Base-by-base conservation (phyloP, 2,797 vertebrate species). In the Fundulus diaphanus region DNA sequence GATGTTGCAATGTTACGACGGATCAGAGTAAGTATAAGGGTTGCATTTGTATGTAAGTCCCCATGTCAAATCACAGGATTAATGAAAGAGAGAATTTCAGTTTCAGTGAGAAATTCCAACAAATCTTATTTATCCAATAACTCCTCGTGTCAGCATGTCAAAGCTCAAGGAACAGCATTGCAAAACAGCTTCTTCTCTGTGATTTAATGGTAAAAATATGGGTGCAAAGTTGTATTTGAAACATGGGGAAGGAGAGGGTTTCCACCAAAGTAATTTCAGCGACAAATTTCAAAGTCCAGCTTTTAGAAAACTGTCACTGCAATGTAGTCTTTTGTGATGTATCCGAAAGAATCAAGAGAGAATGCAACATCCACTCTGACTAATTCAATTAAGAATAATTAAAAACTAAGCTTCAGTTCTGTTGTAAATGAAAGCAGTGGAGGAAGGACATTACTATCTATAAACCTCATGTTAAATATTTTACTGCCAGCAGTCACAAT, bases 221-320 rank as follows among this genome's bases (percentile, higher is more conserved):
- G 81, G 84, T 87, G 79, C 88, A 92, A 92, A 90, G 82, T 94
- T 91, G 95, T 92, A 93, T 94, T 83, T 94, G 85, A 86, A 91
- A 92, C 85, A 79, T 81, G 68, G 31, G 33, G 33, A 18, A 33
- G 49, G 35, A 52, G 12, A 29, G 9, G 35, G 20, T 29, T 48
- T 42, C 51, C 35, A 20, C 51, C 22, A 56, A 27, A 24, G 33
- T n/a, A 2, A 46, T 46, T 27, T 44, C n/a, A 44, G 42, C 20
- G 42, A 7, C 27, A 68, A 68, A 20, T 68, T 7, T 42, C 42
- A 46, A 9, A 46, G 16, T 24, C 11, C 9, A 31, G 46, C 44
- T 49, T 49, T n/a, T 13, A 8, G 22, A 37, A 40, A 40, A 65
- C n/a, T 15, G 22, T n/a, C 40, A 6, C 35, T 40, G 24, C 22